These are phyloP conservation scores for Brachyptera putata DNA, from an alignment of 2,888 invertebrate genomes.

Conservation along the genomic window DNA sequence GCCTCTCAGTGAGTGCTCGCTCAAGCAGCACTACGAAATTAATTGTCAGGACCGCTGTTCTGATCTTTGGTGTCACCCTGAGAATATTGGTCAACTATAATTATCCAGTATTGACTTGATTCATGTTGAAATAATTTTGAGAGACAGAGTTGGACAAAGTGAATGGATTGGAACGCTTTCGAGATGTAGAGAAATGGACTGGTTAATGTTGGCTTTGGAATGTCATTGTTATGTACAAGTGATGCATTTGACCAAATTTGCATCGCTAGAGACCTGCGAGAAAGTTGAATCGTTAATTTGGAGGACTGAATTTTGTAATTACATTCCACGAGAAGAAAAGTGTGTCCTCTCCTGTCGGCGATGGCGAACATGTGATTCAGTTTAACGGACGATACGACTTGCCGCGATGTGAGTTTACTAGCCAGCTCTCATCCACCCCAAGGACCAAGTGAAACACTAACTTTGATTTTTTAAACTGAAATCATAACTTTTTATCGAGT, in stretches of 20 bases:
- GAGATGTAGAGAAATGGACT: neutral
- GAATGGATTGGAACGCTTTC: neutral
- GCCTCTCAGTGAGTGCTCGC: conserved; percentile 26
- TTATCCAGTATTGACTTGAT: conserved; percentile 20
- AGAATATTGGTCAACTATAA: no score
- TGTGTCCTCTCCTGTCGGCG: conserved; percentile 8
- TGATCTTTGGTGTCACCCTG: no score
- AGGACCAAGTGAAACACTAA: conserved; percentile 34
- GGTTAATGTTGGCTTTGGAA: neutral
- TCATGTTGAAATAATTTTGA: conserved; percentile 17
- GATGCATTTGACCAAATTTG: neutral
- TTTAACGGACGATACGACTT: neutral
- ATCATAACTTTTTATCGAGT: conserved; percentile 18
- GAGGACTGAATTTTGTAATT: conserved; percentile 19
- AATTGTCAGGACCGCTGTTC: no score
- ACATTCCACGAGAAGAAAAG: conserved; percentile 23
- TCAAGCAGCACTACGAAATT: no score
- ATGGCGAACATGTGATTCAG: conserved; percentile 9
- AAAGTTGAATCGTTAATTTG: conserved; percentile 2
- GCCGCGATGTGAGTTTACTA: conserved; percentile 30
- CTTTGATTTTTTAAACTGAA: conserved; percentile 26
- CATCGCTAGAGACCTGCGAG: neutral
- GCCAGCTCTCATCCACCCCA: conserved; percentile 25
- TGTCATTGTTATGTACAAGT: neutral
- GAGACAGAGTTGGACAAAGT: neutral